Evolutionary conservation across 2,888 invertebrate species (phyloP), one percentile per base, ranked within the genome.

Genomic region (Melieria crassipennis): DNA sequence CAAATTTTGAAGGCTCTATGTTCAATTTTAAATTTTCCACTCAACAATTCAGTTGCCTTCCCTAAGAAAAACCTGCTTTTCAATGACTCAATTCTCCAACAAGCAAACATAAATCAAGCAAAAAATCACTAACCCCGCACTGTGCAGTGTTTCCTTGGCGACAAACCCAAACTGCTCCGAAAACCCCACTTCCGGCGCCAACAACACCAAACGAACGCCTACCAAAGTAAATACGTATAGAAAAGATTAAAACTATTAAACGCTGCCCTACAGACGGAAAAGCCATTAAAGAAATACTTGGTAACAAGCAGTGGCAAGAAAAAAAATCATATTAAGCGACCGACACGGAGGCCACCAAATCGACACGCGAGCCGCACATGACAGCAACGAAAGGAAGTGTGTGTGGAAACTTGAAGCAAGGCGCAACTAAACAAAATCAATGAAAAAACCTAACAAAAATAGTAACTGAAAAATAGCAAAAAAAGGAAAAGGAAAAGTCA

Each of bases 261-360:
- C 30, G 30, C n/a, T 58, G 16, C 16, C 58, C 42, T 16, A 58
- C 58, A 30, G 58, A 13, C 58, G 42, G 10, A 30, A 16, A 42
- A 58, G 11, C 58, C 58, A 42, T 58, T 42, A 58, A 58, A 30
- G 58, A 5, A 58, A 58, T 58, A 42, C 58, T 30, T 16, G 16
- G 58, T 58, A 58, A 58, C 42, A 42, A 52, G 13, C 4, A 52
- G 2, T 30, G 30, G 30, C 30, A 30, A 30, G 30, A 30, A 13
- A 58, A 58, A 58, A 58, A 30, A 13, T 1, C n/a, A 57, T 13
- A 57, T 30, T 7, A n/a, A 13, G 13, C 57, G 13, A 57, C 30
- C 30, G 10, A 7, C 13, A 57, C n/a, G 58, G 30, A 58, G 30
- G 30, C 58, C 30, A 16, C 30, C 58, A 52, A 5, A 5, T 11